These are phyloP conservation scores for Bugula neritina DNA, from an alignment of 2,888 invertebrate species.

Conservation along the genomic window DNA sequence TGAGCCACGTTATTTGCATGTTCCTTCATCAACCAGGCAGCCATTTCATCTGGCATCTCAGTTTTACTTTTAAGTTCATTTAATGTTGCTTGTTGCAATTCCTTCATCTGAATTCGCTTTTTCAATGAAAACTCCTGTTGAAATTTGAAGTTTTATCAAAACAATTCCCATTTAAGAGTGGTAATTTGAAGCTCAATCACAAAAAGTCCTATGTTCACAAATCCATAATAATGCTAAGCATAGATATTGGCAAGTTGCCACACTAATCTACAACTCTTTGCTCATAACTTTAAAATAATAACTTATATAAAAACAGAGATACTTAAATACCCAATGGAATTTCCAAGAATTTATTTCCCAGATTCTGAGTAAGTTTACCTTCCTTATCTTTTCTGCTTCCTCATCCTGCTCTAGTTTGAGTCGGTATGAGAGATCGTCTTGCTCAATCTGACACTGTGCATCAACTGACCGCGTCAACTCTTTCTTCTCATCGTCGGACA, in stretches of 20 bases:
- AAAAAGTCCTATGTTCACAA: too few relatives aligned
- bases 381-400: constrained; percentile 46
- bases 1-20: constrained; percentile 35
- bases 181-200: too few relatives aligned
- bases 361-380: too few relatives aligned
- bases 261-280: too few relatives aligned
- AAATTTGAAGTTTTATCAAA: too few relatives aligned
- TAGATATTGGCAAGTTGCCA: too few relatives aligned
- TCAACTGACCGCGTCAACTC: constrained; percentile 39
- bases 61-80: constrained; percentile 37
- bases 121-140: constrained; percentile 45
- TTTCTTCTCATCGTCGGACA: constrained; percentile 36
- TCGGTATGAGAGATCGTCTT: constrained; percentile 42
- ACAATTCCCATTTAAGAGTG: too few relatives aligned
- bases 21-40: constrained; percentile 47
- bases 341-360: too few relatives aligned
- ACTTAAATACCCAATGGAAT: too few relatives aligned
- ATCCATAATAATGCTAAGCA: too few relatives aligned
- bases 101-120: constrained; percentile 43
- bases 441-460: constrained; percentile 43
- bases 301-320: too few relatives aligned
- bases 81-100: constrained; percentile 40
- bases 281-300: too few relatives aligned
- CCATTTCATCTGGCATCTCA: constrained; percentile 39
- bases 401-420: constrained; percentile 49